A percentile compares a stretch with the other conserved stretches of the same genome.
These are phyloP conservation scores for Hydropsyche betteni DNA, from an alignment of 2,888 invertebrate genomes.

Conservation along the genomic window DNA sequence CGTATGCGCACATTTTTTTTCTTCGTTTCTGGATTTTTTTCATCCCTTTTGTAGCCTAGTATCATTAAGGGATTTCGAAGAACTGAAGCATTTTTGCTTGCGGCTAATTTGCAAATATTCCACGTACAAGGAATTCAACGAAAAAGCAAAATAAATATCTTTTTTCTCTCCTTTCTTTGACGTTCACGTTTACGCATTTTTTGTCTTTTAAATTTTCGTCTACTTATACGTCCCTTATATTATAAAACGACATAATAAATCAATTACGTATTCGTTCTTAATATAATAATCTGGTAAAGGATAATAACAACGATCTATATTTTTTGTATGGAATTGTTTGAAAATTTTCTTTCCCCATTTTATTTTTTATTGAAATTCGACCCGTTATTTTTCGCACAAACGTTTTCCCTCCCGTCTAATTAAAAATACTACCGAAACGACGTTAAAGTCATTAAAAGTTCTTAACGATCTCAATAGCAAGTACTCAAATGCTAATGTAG, in stretches of 20 bases:
- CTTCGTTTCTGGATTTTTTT: not conserved
- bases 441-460: constrained; percentile 24
- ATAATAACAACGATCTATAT: too few species aligned
- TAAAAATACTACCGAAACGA: constrained; percentile 15
- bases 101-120: constrained; percentile 22
- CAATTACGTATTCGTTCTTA: too few species aligned
- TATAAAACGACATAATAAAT: too few species aligned
- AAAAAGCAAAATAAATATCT: constrained; percentile 18
- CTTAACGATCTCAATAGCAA: constrained; percentile 17
- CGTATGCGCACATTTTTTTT: not conserved
- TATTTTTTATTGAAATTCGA: too few species aligned
- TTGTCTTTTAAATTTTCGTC: not conserved
- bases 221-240: too few species aligned
- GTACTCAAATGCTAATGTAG: constrained; percentile 25
- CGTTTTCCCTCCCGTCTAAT: constrained; percentile 8
- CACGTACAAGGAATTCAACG: not conserved
- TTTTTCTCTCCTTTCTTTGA: not conserved
- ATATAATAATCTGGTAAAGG: too few species aligned
- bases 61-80: constrained; percentile 21
- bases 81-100: constrained; percentile 20
- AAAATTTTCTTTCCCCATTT: too few species aligned
- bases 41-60: constrained; percentile 12
- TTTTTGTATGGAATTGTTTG: too few species aligned
- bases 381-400: not conserved
- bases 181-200: not conserved